Evolutionary conservation across 2,797 vertebrate genomes (phyloP), one percentile per base, ranked within the genome.

Genomic region (Mormyrus proboscirostris): DNA sequence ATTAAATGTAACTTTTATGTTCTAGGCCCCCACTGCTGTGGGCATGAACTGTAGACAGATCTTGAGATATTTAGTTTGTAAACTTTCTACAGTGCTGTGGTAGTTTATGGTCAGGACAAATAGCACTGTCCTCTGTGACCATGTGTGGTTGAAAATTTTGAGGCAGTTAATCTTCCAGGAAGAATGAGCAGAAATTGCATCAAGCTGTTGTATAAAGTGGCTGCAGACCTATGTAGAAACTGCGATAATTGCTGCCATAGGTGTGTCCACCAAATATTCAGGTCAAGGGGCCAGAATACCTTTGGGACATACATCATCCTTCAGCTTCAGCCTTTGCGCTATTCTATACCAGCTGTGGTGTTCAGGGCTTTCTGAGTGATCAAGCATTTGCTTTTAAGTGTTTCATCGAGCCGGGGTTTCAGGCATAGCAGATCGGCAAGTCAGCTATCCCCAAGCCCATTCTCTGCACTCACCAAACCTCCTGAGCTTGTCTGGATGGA

Each of bases 401-500:
- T 89, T 91, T 92, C 93, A 91, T 93, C 92, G 93, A 94, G 91
- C 89, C 86, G 91, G 88, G 91, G 88, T 94, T 95, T 95, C 93
- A 94, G 93, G 92, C 91, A 88, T 90, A 94, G 91, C 93, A 94
- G 94, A 94, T 95, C 94, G 95, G 89, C 88, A 86, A 91, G 49
- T 90, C 90, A 89, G 55, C 91, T 88, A 88, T 90, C 89, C 82
- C 69, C 2, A 12, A 90, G 76, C 88, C 89, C 88, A 90, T 87
- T 89, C 91, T 93, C 92, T 93, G 92, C 92, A 91, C 90, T 89
- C 92, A 86, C 92, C 92, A 93, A 93, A 65, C 92, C 91, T 90
- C 87, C 91, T 92, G 93, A 93, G 92, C 88, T 89, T 91, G 91
- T 95, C 95, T 97, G 96, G 96, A 96, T 95, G 79, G 90, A 95